These are phyloP conservation scores for Eupithecia tripunctaria DNA, from an alignment of 2,888 invertebrate species.

Conservation along the genomic window DNA sequence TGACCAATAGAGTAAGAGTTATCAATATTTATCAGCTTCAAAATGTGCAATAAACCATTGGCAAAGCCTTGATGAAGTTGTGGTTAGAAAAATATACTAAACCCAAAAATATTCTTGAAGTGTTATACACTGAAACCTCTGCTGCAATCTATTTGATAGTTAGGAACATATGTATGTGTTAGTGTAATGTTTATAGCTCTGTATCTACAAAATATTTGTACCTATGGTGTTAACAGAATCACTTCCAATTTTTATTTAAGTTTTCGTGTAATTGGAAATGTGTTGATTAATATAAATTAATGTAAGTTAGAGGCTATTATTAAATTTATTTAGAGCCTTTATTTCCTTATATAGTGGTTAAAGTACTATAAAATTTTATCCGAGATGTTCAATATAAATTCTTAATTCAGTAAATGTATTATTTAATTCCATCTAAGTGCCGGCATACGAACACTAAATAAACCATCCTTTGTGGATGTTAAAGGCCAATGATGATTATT, in stretches of 20 bases:
- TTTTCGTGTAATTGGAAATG: conserved; percentile 34
- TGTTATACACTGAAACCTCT: conserved; percentile 75
- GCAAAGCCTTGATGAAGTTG: conserved; percentile 77
- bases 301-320: conserved; percentile 63
- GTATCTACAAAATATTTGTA: conserved; percentile 48
- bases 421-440: background rate
- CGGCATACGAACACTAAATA: background rate
- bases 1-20: conserved; percentile 50
- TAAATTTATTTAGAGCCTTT: conserved; percentile 57
- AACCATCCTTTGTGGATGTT: background rate
- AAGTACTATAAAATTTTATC: conserved; percentile 60
- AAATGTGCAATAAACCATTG: conserved; percentile 79
- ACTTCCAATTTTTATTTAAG: conserved; percentile 42
- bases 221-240: conserved; percentile 31
- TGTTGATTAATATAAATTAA: conserved; percentile 45
- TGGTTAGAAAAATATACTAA: conserved; percentile 68
- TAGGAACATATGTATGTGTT: conserved; percentile 45
- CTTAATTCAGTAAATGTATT: conserved; percentile 50
- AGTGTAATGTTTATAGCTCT: conserved; percentile 50
- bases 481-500: conserved; percentile 4
- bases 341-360: conserved; percentile 47
- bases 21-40: conserved; percentile 53
- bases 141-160: conserved; percentile 67
- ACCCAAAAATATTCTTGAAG: conserved; percentile 64
- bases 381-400: conserved; percentile 49